These are phyloP conservation scores for Protobothrops flavoviridis DNA, from an alignment of 2,113 vertebrate species.

Conservation along the genomic window DNA sequence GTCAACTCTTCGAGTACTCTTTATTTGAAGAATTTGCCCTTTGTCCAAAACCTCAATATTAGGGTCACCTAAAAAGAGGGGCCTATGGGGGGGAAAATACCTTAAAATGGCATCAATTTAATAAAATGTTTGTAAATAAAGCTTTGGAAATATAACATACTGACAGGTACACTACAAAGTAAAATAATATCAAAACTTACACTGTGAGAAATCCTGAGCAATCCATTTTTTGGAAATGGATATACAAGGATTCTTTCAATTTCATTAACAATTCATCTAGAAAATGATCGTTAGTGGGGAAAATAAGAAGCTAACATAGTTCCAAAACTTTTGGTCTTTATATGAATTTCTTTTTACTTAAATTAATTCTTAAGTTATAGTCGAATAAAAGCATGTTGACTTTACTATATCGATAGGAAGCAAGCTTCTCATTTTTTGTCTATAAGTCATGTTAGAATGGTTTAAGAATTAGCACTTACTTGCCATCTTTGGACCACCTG, in stretches of 20 bases:
- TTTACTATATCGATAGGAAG: not conserved
- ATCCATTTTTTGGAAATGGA: not conserved
- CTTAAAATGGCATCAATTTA: not conserved
- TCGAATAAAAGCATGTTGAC: not conserved
- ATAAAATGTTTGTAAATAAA: not conserved
- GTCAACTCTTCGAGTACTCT: constrained; percentile 81
- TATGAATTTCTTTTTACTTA: not conserved
- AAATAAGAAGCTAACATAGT: not conserved
- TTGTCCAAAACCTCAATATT: constrained; percentile 80
- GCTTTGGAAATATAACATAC: not conserved
- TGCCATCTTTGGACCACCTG: constrained; percentile 95
- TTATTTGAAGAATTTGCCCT: constrained; percentile 85
- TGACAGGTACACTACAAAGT: not conserved
- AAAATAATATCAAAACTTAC: not conserved
- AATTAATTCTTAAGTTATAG: not conserved
- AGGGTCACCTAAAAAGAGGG: constrained; percentile 84
- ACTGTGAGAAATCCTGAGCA: not conserved
- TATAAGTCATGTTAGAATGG: not conserved
- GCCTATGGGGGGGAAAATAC: constrained; percentile 67
- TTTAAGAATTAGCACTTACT: constrained; percentile 73
- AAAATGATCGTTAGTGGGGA: not conserved
- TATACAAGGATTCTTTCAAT: not conserved
- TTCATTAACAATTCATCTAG: not conserved
- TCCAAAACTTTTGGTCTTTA: not conserved
- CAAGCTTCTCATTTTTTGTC: not conserved